Conservation (phyloP, 2,113 vertebrate genomes). For the Platichthys flesus region DNA sequence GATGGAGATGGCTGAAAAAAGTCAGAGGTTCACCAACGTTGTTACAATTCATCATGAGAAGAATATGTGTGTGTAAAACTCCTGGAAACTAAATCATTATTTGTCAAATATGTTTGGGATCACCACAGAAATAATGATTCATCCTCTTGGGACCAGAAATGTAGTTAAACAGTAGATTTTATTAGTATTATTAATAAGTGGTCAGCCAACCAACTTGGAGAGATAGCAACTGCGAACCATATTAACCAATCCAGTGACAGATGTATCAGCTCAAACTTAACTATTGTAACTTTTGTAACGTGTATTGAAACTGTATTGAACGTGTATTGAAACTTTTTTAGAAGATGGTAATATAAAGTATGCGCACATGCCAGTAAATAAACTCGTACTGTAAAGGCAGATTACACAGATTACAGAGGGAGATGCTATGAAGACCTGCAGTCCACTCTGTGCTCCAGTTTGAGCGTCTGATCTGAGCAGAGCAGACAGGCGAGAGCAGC, state of each 20-base stretch:
- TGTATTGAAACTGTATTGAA: not conserved
- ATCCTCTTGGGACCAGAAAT: not conserved
- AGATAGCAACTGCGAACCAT: not conserved
- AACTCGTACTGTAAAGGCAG: constrained; percentile 5
- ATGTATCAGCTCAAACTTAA: not conserved
- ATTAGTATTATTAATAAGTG: too few species aligned
- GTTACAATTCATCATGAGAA: not conserved
- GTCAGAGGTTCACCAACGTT: not conserved
- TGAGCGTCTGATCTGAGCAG: constrained; percentile 89
- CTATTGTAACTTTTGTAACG: too few species aligned
- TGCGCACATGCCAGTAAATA: constrained; percentile 31
- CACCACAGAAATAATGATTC: too few species aligned
- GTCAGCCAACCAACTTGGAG: not conserved
- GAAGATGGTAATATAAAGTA: not conserved
- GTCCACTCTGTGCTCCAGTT: constrained; percentile 86
- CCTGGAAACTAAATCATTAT: not conserved
- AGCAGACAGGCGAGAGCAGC: constrained; percentile 94
- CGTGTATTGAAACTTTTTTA: not conserved
- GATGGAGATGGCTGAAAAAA: not conserved
- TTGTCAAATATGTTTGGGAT: not conserved
- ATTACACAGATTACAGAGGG: constrained; percentile 48
- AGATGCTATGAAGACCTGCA: constrained; percentile 80
- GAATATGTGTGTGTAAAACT: not conserved
- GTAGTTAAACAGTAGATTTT: not conserved
- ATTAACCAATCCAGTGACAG: not conserved